Evolutionary conservation across 2,888 invertebrate genomes (phyloP).

Genomic region (Nomada lathburiana): DNA sequence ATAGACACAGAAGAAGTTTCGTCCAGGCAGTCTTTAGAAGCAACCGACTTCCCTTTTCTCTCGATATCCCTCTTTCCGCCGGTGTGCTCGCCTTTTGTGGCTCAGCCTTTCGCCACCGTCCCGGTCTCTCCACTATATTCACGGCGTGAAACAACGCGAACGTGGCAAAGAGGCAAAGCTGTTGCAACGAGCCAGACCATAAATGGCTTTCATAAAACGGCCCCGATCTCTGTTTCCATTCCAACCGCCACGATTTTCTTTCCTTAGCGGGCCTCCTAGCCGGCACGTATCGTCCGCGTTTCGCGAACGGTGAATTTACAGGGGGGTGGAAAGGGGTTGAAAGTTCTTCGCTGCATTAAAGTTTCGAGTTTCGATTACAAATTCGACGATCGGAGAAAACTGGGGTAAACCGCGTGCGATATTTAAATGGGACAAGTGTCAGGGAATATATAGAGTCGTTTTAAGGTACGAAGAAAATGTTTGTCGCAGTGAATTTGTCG

Average conservation of each 20-base stretch:
- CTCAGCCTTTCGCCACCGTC: background rate
- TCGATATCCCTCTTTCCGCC: conserved; percentile 30
- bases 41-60: conserved; percentile 15
- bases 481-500: too few relatives aligned
- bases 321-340: background rate
- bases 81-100: conserved; percentile 1
- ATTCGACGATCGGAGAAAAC: too few relatives aligned
- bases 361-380: background rate
- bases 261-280: background rate
- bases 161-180: conserved; percentile 48
- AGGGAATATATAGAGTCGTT: too few relatives aligned
- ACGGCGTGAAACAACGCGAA: conserved; percentile 37
- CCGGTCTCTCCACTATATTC: conserved; percentile 11
- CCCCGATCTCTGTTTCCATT: conserved; percentile 24
- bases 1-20: conserved; percentile 12
- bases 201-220: conserved; percentile 56
- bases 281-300: background rate
- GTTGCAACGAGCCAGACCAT: conserved; percentile 46
- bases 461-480: too few relatives aligned
- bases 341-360: background rate
- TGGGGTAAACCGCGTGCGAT: too few relatives aligned
- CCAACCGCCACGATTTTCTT: background rate
- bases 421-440: too few relatives aligned
- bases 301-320: background rate
- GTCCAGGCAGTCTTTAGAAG: conserved; percentile 30